Evolutionary conservation across 2,888 invertebrate genomes (phyloP), one percentile per base, ranked within the genome.

Genomic region (Spodoptera exigua): DNA sequence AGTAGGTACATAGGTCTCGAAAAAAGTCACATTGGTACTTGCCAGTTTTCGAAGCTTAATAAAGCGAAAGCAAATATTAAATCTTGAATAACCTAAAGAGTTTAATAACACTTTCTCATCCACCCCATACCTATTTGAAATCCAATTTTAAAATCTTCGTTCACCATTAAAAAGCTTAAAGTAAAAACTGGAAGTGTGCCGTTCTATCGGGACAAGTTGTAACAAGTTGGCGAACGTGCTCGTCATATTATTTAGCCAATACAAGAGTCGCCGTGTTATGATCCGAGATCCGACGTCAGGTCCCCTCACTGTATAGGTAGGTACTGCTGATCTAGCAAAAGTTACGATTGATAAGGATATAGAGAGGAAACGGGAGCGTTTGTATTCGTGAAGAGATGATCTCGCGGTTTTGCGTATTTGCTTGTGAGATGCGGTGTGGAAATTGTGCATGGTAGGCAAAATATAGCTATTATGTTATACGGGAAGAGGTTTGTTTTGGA

Each of bases 241-340:
- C 0, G 5, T 2, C 3, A 2, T 16, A 36, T 70, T 70, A 79
- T 79, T 79, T 69, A 52, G 73, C 77, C 79, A 79, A 79, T 79
- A 41, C 41, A 45, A 35, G 45, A 46, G 36, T 66, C 58, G 61
- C 44, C 58, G 60, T 78, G 70, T 78, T 78, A 68, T 79, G 79
- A 78, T 76, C 67, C 46, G 37, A 16, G n/a, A 14, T 36, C 52
- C 14, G 44, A 51, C 32, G 49, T 54, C 14, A 4, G 32, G 47
- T 44, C 39, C n/a, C n/a, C n/a, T 14, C 35, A 10, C 35, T 47
- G 39, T 44, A 21, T 27, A 58, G 59, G 57, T 11, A 51, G 58
- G 52, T 72, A 34, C 17, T 18, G 67, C 67, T 72, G 45, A 72
- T n/a, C 12, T 48, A 5, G 37, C 5, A 10, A 36, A 51, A 12